phyloP scores from a whole-genome alignment of 2,113 vertebrate genomes.

The Sinocyclocheilus rhinocerous region DNA sequence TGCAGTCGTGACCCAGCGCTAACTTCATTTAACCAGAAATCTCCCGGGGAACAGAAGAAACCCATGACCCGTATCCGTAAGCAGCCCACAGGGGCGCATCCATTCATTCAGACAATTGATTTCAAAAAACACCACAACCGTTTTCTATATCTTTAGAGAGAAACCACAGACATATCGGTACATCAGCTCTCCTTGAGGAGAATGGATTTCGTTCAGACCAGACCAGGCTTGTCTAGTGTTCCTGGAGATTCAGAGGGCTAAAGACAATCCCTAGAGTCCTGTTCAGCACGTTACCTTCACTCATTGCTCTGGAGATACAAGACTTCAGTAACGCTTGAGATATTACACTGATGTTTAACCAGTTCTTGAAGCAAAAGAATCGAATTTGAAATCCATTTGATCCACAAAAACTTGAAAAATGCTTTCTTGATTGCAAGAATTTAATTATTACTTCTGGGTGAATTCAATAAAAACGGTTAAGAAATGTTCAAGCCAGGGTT shows the following conservation, averaged over 20 bases:
- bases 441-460: no score
- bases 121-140: not conserved
- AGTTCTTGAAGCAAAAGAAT: not conserved
- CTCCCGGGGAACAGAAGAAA: slow-evolving; percentile 6
- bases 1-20: slow-evolving; percentile 13
- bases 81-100: not conserved
- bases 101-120: not conserved
- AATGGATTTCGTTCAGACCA: not conserved
- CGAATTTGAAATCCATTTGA: not conserved
- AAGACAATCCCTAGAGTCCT: not conserved
- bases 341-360: not conserved
- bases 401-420: not conserved
- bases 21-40: slow-evolving; percentile 31
- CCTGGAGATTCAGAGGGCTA: not conserved
- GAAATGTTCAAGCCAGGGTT: no score
- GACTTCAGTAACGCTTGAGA: not conserved
- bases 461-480: no score
- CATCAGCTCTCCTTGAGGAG: not conserved
- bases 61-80: not conserved
- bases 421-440: no score
- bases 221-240: not conserved
- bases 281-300: not conserved
- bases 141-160: not conserved
- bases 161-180: not conserved
- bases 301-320: not conserved